A percentile compares a stretch with the other conserved stretches of the same genome.
These are phyloP conservation scores for Sminthurides bifidus DNA, from an alignment of 1,140 invertebrate genomes.

Conservation along the genomic window DNA sequence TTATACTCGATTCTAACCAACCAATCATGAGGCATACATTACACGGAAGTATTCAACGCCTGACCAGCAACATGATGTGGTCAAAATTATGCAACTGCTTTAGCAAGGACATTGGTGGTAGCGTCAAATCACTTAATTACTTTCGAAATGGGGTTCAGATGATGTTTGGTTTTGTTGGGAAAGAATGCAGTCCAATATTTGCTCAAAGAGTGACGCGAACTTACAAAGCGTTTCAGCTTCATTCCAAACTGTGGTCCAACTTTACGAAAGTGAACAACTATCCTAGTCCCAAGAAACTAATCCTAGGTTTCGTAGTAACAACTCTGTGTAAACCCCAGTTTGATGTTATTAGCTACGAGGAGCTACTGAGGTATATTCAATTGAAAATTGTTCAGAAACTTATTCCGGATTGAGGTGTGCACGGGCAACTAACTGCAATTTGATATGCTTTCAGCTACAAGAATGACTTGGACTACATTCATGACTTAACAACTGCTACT, in stretches of 20 bases:
- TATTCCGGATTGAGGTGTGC: too few relatives aligned
- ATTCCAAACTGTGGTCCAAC: constrained; percentile 26
- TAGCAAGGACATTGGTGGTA: background rate
- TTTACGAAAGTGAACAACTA: background rate
- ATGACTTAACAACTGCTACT: constrained; percentile 43
- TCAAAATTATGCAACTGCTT: background rate
- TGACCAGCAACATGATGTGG: background rate
- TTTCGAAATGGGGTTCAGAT: constrained; percentile 13
- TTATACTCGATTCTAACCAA: background rate
- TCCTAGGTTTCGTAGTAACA: constrained; percentile 16
- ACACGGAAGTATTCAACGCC: background rate
- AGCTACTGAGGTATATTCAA: constrained; percentile 4
- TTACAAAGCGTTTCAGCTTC: constrained; percentile 25
- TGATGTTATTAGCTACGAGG: constrained; percentile 14
- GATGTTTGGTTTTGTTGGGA: constrained; percentile 14
- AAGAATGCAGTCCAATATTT: constrained; percentile 25
- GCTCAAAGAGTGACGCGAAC: constrained; percentile 15
- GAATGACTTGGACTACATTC: constrained; percentile 42
- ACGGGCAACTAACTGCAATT: too few relatives aligned
- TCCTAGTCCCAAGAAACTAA: constrained; percentile 14
- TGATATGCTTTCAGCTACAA: constrained; percentile 36
- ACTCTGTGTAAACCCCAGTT: constrained; percentile 19
- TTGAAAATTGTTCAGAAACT: too few relatives aligned
- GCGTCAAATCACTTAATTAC: background rate
- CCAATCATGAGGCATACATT: background rate